Evolutionary conservation across 2,113 vertebrate genomes (phyloP).

Genomic region (Pristiophorus japonicus): DNA sequence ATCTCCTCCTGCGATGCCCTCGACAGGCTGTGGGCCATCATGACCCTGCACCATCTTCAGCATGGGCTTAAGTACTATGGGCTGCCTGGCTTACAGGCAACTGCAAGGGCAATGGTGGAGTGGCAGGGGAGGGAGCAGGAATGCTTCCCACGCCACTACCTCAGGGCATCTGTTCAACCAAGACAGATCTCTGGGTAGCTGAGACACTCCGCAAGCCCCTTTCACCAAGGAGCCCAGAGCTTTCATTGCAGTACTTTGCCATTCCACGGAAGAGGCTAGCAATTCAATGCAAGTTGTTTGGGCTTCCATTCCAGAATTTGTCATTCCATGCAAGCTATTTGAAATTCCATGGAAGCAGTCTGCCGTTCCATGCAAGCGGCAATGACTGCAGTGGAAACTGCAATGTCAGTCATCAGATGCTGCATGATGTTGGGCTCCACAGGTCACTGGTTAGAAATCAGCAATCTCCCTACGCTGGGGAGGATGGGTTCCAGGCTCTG

Average conservation of each 20-base stretch:
- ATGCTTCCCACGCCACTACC: neutral
- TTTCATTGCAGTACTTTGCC: neutral
- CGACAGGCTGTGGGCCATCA: no score
- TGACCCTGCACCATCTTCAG: no score
- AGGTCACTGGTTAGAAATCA: no score
- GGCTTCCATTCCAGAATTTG: neutral
- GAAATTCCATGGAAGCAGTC: neutral
- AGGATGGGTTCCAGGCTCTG: no score
- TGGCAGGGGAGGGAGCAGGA: no score
- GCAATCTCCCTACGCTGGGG: no score
- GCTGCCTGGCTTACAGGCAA: no score
- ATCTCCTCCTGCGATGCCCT: no score
- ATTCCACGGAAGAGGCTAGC: neutral
- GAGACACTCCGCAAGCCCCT: neutral
- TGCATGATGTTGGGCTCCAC: neutral
- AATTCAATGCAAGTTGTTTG: neutral
- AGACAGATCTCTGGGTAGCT: neutral
- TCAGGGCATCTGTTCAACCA: neutral
- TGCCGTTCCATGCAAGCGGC: neutral
- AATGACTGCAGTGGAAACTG: neutral
- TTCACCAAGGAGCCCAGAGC: neutral
- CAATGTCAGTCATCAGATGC: neutral
- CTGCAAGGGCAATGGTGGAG: no score
- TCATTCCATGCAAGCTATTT: no score
- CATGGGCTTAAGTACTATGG: no score